Evolutionary conservation across 2,888 invertebrate species (phyloP).

Genomic region (Pheosia gnoma): DNA sequence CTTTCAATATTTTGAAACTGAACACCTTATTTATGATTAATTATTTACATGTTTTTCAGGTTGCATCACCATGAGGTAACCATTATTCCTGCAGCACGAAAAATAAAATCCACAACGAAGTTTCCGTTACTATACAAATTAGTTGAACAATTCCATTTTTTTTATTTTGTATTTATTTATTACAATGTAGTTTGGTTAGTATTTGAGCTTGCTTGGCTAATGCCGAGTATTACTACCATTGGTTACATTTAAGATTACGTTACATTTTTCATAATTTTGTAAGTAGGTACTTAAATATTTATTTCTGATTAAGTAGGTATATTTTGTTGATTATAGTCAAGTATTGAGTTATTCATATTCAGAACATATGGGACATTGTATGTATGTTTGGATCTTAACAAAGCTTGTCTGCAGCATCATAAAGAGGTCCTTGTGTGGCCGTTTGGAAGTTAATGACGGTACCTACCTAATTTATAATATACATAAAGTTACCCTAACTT

Average conservation of each 20-base stretch:
- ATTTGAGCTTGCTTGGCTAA: not conserved
- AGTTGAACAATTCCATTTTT: slow-evolving; percentile 33
- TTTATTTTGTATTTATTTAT: slow-evolving; percentile 41
- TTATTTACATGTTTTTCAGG: slow-evolving; percentile 47
- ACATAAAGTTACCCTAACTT: not conserved
- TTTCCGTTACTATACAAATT: slow-evolving; percentile 7
- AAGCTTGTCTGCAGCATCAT: too few relatives aligned
- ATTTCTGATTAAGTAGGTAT: slow-evolving; percentile 7
- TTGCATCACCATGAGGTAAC: slow-evolving; percentile 57
- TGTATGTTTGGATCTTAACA: too few relatives aligned
- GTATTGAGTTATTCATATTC: slow-evolving; percentile 6
- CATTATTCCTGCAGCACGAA: slow-evolving; percentile 35
- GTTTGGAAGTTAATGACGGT: too few relatives aligned
- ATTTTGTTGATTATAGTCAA: slow-evolving; percentile 15
- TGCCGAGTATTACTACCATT: not conserved
- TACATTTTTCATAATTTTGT: slow-evolving; percentile 11
- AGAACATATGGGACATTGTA: too few relatives aligned
- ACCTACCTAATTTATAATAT: too few relatives aligned
- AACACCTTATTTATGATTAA: not conserved
- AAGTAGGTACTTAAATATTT: slow-evolving; percentile 21
- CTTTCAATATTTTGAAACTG: not conserved
- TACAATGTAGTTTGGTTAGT: slow-evolving; percentile 4
- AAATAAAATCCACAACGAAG: slow-evolving; percentile 40
- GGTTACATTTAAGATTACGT: not conserved
- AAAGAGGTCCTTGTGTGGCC: too few relatives aligned